phyloP scores from a whole-genome alignment of 2,888 invertebrate genomes.

The Napeogenes sylphis region DNA sequence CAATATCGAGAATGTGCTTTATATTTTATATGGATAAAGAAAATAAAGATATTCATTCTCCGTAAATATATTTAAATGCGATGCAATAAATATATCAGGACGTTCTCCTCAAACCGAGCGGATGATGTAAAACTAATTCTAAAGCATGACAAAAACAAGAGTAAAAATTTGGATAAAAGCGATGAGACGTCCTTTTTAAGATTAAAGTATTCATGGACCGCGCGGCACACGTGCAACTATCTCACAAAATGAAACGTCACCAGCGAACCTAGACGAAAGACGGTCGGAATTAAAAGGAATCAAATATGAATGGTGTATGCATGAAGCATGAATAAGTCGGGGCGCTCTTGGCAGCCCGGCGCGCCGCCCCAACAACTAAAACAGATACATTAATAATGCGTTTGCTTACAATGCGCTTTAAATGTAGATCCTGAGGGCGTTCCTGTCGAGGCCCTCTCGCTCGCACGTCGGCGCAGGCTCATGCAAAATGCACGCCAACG shows the following conservation, averaged over 20 bases:
- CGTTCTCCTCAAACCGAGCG: background rate
- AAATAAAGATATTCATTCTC: background rate
- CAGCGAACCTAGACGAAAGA: constrained; percentile 55
- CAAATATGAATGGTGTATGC: constrained; percentile 73
- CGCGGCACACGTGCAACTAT: constrained; percentile 30
- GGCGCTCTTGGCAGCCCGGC: constrained; percentile 60
- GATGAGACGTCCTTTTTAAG: constrained; percentile 20
- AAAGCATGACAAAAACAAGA: constrained; percentile 1
- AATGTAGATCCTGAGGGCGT: constrained; percentile 70
- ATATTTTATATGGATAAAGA: background rate
- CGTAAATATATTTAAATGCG: no score
- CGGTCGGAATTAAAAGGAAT: constrained; percentile 73
- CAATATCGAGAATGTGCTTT: background rate
- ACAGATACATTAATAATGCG: constrained; percentile 76
- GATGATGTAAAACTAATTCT: constrained; percentile 3
- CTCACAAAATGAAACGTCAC: constrained; percentile 44
- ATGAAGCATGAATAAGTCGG: constrained; percentile 69
- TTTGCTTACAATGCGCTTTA: constrained; percentile 78
- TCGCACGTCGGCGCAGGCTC: constrained; percentile 51
- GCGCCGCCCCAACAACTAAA: constrained; percentile 72
- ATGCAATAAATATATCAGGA: no score
- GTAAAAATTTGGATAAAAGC: constrained; percentile 13
- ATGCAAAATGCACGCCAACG: constrained; percentile 70
- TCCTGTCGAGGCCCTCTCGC: constrained; percentile 49
- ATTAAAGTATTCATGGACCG: constrained; percentile 36